Conservation (phyloP, 2,113 vertebrate species). For the Nycticebus coucang region DNA sequence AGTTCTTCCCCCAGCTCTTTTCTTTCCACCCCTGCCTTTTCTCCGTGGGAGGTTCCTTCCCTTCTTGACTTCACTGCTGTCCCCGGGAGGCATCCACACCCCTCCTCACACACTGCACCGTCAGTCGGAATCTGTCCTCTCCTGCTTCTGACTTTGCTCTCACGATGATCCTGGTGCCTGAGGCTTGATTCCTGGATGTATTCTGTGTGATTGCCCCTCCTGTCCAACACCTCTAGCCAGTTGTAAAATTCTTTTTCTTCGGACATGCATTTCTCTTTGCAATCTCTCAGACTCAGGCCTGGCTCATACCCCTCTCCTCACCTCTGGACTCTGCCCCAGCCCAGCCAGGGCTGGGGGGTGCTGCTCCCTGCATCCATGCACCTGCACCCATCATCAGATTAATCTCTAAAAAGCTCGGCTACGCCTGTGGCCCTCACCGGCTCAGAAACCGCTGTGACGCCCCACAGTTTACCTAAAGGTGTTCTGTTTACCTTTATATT, state of each 20-base stretch:
- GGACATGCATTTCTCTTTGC: not conserved
- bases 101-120: rapidly evolving
- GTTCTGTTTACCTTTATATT: not conserved
- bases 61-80: not conserved
- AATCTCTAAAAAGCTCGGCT: not conserved
- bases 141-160: not conserved
- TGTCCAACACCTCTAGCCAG: not conserved
- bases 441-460: not conserved
- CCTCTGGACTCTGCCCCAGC: not conserved
- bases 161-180: not conserved
- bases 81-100: rapidly evolving
- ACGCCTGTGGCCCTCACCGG: not conserved
- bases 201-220: not conserved
- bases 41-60: not conserved
- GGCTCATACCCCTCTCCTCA: no score
- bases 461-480: not conserved
- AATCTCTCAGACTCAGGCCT: not conserved
- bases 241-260: not conserved
- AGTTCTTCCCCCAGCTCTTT: not conserved
- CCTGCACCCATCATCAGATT: not conserved
- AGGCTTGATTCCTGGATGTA: not conserved
- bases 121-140: not conserved
- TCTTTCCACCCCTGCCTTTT: not conserved
- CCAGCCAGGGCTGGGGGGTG: not conserved
- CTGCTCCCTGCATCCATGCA: not conserved